Percentiles rank a stretch among this genome's conserved stretches.
Evolutionary conservation across 2,888 invertebrate genomes (phyloP).

Genomic region (Piscicola geometra): DNA sequence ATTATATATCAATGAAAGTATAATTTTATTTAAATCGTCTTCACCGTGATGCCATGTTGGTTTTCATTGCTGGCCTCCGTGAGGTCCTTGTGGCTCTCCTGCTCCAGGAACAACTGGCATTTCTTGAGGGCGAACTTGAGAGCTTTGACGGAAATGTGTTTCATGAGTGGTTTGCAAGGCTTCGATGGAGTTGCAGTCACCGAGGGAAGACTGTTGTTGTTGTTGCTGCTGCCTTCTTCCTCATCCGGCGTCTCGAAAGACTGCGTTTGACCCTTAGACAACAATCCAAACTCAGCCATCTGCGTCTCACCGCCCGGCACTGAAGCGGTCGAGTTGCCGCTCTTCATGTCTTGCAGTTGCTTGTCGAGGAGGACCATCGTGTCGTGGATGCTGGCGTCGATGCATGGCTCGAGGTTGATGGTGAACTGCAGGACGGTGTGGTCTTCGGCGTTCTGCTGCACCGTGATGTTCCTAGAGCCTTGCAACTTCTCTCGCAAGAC

Average conservation of each 20-base stretch:
- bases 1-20: too few relatives aligned
- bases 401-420: background rate
- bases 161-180: background rate
- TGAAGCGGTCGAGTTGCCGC: background rate
- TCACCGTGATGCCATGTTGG: too few relatives aligned
- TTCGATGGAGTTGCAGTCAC: background rate
- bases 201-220: background rate
- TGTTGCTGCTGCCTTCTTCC: background rate
- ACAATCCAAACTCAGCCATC: conserved; percentile 14
- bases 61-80: conserved; percentile 48
- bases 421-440: background rate
- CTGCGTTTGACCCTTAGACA: background rate
- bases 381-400: background rate
- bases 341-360: background rate
- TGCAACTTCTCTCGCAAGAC: background rate
- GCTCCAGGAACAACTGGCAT: conserved; percentile 62
- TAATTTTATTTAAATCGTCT: too few relatives aligned
- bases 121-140: conserved; percentile 31
- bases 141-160: conserved; percentile 29
- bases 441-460: background rate
- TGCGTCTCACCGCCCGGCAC: background rate
- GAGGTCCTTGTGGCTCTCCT: conserved; percentile 65
- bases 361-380: background rate
- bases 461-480: background rate
- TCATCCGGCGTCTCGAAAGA: background rate